These are phyloP conservation scores for Tetragonula carbonaria DNA, from an alignment of 2,888 invertebrate species.

Conservation along the genomic window DNA sequence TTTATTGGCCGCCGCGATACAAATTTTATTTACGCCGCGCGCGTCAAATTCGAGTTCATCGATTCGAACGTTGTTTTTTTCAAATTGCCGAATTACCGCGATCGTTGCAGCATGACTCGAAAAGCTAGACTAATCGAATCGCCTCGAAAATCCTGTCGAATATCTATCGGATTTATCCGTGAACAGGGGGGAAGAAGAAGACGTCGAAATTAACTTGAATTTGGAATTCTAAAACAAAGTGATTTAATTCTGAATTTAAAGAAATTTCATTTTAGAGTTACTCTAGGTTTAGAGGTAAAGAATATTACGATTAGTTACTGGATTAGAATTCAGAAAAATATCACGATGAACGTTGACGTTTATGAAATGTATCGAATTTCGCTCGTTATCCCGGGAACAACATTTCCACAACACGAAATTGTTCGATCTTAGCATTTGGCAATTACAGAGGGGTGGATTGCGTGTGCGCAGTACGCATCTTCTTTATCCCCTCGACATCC, in stretches of 20 bases:
- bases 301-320: too few species aligned
- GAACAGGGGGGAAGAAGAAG: neutral
- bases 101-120: neutral
- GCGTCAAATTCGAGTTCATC: neutral
- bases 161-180: neutral
- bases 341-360: too few species aligned
- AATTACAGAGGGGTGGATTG: conserved; percentile 59
- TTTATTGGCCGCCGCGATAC: neutral
- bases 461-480: conserved; percentile 71
- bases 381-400: neutral
- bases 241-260: too few species aligned
- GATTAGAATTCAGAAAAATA: too few species aligned
- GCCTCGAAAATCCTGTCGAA: neutral
- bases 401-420: conserved; percentile 9
- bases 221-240: too few species aligned
- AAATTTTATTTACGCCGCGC: neutral
- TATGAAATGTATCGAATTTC: too few species aligned
- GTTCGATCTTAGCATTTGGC: conserved; percentile 22
- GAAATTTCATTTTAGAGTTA: too few species aligned
- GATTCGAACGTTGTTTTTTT: neutral
- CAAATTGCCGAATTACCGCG: neutral
- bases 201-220: too few species aligned
- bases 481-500: conserved; percentile 61
- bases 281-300: too few species aligned
- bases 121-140: neutral